A percentile compares a stretch with the other conserved stretches of the same genome.
Evolutionary conservation across 2,113 vertebrate species (phyloP).

Genomic region (Istiophorus platypterus): DNA sequence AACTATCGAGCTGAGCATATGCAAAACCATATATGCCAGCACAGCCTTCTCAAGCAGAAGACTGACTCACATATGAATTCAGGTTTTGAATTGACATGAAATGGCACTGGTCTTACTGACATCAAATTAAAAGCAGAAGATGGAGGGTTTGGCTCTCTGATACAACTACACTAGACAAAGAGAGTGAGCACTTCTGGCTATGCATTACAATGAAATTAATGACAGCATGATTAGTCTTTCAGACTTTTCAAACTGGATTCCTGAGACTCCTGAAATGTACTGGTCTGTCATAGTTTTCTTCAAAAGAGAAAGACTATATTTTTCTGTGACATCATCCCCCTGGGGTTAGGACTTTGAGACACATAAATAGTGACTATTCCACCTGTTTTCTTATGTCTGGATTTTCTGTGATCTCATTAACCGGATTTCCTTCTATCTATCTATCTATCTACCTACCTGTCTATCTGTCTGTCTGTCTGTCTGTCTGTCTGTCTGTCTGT

Average conservation of each 20-base stretch:
- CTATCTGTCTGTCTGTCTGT: too few relatives aligned
- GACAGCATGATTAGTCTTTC: not conserved
- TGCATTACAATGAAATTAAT: not conserved
- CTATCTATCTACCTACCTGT: too few relatives aligned
- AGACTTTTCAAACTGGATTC: not conserved
- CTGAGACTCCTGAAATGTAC: not conserved
- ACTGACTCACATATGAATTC: not conserved
- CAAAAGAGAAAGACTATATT: not conserved
- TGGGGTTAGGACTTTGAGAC: too few relatives aligned
- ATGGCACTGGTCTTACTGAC: too few relatives aligned
- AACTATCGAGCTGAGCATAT: not conserved
- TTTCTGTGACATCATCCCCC: not conserved
- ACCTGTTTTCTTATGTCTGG: not conserved
- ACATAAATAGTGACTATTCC: not conserved
- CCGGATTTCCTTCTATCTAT: too few relatives aligned
- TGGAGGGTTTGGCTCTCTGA: not conserved
- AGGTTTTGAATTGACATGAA: not conserved
- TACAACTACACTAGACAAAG: not conserved
- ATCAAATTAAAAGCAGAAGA: slow-evolving; percentile 40
- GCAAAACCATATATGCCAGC: not conserved
- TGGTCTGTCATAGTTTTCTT: not conserved
- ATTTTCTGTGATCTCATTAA: not conserved
- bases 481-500: too few relatives aligned
- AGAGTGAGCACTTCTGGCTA: not conserved
- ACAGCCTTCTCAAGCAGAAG: not conserved